These are phyloP conservation scores for Punctoribates punctum DNA, from an alignment of 2,888 invertebrate species.

Conservation along the genomic window DNA sequence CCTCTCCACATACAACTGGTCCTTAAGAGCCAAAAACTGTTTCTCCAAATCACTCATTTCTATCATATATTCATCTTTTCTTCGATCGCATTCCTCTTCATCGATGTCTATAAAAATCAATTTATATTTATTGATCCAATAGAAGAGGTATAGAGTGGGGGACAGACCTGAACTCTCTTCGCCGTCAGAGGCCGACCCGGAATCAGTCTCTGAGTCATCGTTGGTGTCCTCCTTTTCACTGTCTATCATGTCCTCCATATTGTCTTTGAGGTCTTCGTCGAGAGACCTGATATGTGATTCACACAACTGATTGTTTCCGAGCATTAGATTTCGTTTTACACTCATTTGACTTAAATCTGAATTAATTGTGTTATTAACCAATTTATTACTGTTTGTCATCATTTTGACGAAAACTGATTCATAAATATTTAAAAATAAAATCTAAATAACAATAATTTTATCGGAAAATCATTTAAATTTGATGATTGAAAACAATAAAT, in stretches of 20 bases:
- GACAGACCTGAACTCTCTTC: conserved; percentile 24
- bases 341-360: background rate
- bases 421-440: background rate
- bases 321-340: conserved; percentile 8
- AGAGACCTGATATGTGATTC: background rate
- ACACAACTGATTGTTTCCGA: background rate
- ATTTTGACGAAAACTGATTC: background rate
- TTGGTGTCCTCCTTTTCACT: conserved; percentile 47
- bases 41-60: conserved; percentile 82
- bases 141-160: too few relatives aligned
- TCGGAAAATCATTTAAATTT: background rate
- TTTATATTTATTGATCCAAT: too few relatives aligned
- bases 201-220: conserved; percentile 47
- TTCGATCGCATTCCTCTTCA: conserved; percentile 80
- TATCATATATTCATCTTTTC: conserved; percentile 75
- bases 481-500: background rate
- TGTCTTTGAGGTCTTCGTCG: conserved; percentile 39
- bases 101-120: conserved; percentile 68
- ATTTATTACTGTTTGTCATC: conserved; percentile 22
- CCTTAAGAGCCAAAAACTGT: conserved; percentile 78
- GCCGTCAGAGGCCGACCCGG: conserved; percentile 46
- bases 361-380: background rate
- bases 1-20: conserved; percentile 80
- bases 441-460: background rate
- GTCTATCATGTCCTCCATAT: conserved; percentile 45